These are phyloP conservation scores for Nothura maculosa DNA, from an alignment of 2,797 vertebrate genomes.

Conservation along the genomic window DNA sequence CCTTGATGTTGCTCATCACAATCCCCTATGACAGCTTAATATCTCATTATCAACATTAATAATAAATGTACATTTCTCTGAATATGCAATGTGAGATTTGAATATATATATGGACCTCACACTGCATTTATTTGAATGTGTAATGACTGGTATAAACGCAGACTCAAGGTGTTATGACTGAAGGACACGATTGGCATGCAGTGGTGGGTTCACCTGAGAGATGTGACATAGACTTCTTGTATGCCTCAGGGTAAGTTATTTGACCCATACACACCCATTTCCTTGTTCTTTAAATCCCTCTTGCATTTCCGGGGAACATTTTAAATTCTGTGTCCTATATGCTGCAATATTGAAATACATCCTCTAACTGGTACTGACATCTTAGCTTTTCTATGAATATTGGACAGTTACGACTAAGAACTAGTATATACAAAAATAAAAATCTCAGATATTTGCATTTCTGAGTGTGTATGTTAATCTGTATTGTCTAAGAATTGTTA, in stretches of 20 bases:
- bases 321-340: background rate
- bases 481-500: background rate
- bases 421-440: background rate
- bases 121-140: constrained; percentile 22
- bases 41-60: constrained; percentile 68
- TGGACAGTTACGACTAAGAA: background rate
- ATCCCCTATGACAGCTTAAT: constrained; percentile 53
- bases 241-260: background rate
- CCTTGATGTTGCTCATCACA: constrained; percentile 41
- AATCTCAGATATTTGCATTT: background rate
- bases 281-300: background rate
- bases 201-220: background rate
- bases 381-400: background rate
- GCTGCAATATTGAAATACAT: background rate
- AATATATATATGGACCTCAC: background rate
- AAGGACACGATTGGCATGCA: constrained; percentile 34
- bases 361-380: background rate
- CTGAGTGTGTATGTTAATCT: background rate
- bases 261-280: constrained; percentile 1
- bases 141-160: background rate
- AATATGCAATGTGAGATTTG: constrained; percentile 20
- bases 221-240: background rate
- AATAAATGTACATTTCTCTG: constrained; percentile 34
- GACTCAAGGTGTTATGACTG: background rate
- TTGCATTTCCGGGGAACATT: background rate